Percentiles rank a stretch among this genome's conserved stretches.
phyloP scores from a whole-genome alignment of 2,888 invertebrate genomes.

The Balanococcus diminutus region DNA sequence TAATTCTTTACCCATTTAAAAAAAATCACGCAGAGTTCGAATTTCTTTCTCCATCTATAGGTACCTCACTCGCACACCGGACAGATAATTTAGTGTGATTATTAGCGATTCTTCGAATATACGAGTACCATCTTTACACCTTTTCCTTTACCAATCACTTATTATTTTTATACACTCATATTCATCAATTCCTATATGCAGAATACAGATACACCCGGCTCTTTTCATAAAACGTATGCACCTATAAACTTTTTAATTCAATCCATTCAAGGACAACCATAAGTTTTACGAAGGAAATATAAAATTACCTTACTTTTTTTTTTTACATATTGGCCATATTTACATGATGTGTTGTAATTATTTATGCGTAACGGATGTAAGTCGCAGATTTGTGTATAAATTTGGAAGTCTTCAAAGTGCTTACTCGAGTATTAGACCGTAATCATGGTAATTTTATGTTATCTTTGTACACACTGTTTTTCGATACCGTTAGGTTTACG shows the following conservation, averaged over 20 bases:
- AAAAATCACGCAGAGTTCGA: constrained; percentile 24
- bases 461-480: not conserved
- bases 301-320: not conserved
- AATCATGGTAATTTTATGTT: not conserved
- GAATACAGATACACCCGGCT: constrained; percentile 33
- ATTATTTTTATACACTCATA: not conserved
- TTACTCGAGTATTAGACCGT: not conserved
- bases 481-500: not conserved
- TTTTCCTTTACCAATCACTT: not conserved
- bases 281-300: constrained; percentile 10
- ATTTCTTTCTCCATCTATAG: not conserved
- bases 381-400: not conserved
- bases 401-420: not conserved
- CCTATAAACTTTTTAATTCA: not conserved
- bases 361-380: constrained; percentile 26
- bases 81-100: not conserved
- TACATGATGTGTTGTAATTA: not conserved
- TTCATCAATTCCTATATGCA: not conserved
- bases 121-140: not conserved
- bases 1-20: not conserved
- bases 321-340: not conserved
- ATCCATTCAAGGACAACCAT: constrained; percentile 25
- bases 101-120: constrained; percentile 17
- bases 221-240: not conserved
- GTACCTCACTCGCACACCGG: not conserved